Evolutionary conservation across 2,797 vertebrate species (phyloP).

Genomic region (Poecilia picta): DNA sequence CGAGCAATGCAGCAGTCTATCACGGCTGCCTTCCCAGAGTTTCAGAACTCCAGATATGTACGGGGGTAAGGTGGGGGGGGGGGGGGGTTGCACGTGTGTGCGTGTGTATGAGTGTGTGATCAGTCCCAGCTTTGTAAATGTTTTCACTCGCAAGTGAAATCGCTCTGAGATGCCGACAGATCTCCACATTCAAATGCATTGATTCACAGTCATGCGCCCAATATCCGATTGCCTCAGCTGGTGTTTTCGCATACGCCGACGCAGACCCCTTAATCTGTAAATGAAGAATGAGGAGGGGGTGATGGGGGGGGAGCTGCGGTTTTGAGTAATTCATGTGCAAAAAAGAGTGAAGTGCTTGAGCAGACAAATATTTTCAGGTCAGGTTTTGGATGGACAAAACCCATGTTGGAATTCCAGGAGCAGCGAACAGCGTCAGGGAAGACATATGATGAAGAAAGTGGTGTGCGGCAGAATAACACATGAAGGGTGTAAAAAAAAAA

Average conservation of each 20-base stretch:
- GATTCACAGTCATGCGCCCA: conserved; percentile 60
- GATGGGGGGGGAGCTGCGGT: conserved; percentile 41
- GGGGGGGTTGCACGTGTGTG: neutral
- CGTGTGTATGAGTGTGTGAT: conserved; percentile 7
- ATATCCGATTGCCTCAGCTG: conserved; percentile 54
- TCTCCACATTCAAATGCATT: conserved; percentile 57
- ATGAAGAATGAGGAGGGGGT: conserved; percentile 21
- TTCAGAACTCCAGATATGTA: conserved; percentile 76
- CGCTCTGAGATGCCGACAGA: conserved; percentile 28
- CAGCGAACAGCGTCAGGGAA: conserved; percentile 55
- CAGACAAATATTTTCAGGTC: conserved; percentile 49
- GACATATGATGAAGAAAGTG: conserved; percentile 59
- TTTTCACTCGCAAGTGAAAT: conserved; percentile 58
- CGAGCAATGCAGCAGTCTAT: conserved; percentile 68
- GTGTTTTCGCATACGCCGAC: conserved; percentile 46
- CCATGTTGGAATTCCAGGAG: conserved; percentile 46
- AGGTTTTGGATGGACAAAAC: conserved; percentile 55
- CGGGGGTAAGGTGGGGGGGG: conserved; percentile 43
- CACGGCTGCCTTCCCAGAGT: conserved; percentile 74
- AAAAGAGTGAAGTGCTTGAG: conserved; percentile 47
- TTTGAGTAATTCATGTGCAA: conserved; percentile 55
- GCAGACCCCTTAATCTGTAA: conserved; percentile 50
- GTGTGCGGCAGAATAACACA: conserved; percentile 74
- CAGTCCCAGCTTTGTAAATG: conserved; percentile 56
- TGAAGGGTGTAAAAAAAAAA: conserved; percentile 67